These are phyloP conservation scores for Triplophysa dalaica DNA, from an alignment of 2,113 vertebrate genomes.

Conservation along the genomic window DNA sequence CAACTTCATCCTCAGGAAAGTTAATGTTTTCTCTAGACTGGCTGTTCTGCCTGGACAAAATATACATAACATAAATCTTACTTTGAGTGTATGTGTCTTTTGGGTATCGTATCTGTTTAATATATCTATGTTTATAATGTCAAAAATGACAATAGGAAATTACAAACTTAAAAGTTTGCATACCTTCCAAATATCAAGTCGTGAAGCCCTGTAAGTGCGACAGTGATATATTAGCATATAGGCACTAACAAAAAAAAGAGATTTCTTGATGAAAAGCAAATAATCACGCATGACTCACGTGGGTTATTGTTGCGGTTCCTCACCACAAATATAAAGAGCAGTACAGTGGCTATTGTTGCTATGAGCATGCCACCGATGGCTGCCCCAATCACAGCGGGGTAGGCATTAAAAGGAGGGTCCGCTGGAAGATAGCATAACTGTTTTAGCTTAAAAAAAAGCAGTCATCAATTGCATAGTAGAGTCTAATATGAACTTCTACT, in stretches of 20 bases:
- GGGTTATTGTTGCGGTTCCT: conserved; percentile 81
- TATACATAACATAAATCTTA: no score
- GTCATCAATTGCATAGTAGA: not conserved
- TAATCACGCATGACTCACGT: conserved; percentile 71
- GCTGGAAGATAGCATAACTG: conserved; percentile 75
- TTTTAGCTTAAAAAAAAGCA: conserved; percentile 29
- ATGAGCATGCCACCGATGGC: conserved; percentile 80
- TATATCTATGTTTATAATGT: no score
- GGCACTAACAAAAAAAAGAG: not conserved
- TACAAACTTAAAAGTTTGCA: conserved; percentile 55
- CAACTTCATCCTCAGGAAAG: conserved; percentile 79
- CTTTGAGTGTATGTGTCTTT: no score
- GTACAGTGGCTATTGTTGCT: conserved; percentile 69
- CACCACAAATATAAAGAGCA: conserved; percentile 78
- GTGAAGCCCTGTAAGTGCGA: conserved; percentile 73
- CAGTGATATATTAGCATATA: not conserved
- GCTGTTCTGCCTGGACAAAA: conserved; percentile 67
- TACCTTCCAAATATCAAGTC: conserved; percentile 81
- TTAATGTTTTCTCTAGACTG: conserved; percentile 80
- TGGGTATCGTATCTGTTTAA: not conserved
- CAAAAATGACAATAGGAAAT: no score
- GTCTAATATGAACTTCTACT: not conserved
- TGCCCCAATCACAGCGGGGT: conserved; percentile 82
- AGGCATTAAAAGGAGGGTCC: conserved; percentile 75
- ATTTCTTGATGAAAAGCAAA: not conserved